Conservation (phyloP, 2,797 vertebrate species). For the Diplodus puntazzo region DNA sequence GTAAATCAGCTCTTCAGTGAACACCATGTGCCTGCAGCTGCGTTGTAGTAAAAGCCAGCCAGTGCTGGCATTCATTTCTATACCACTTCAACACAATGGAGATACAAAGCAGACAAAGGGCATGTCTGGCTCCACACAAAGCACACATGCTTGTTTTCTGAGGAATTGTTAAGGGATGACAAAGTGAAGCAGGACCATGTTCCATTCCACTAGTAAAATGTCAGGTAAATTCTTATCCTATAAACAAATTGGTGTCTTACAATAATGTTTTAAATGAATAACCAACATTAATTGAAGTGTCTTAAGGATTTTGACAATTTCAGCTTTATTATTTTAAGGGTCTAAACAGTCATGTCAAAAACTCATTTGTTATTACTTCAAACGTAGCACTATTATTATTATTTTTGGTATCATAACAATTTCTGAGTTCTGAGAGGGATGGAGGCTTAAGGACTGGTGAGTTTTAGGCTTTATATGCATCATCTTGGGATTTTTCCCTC, state of each 20-base stretch:
- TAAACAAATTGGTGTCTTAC: not conserved
- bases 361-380: not conserved
- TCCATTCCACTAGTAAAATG: constrained; percentile 13
- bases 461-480: constrained; percentile 28
- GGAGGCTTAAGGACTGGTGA: constrained; percentile 14
- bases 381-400: not conserved
- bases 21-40: constrained; percentile 18
- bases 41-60: constrained; percentile 21
- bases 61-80: constrained; percentile 18
- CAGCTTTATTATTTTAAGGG: not conserved
- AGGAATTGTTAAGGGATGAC: constrained; percentile 7
- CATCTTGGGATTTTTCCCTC: constrained; percentile 11
- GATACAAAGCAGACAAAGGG: constrained; percentile 31
- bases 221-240: not conserved
- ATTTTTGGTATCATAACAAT: not conserved
- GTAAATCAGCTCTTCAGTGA: constrained; percentile 21
- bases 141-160: constrained; percentile 30
- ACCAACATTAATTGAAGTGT: not conserved
- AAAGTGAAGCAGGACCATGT: constrained; percentile 13
- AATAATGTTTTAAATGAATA: not conserved
- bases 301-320: not conserved
- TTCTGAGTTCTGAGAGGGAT: not conserved
- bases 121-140: constrained; percentile 13
- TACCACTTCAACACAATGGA: constrained; percentile 25
- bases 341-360: not conserved